Conservation (phyloP, 2,888 invertebrate species). For the Venusia cambrica region DNA sequence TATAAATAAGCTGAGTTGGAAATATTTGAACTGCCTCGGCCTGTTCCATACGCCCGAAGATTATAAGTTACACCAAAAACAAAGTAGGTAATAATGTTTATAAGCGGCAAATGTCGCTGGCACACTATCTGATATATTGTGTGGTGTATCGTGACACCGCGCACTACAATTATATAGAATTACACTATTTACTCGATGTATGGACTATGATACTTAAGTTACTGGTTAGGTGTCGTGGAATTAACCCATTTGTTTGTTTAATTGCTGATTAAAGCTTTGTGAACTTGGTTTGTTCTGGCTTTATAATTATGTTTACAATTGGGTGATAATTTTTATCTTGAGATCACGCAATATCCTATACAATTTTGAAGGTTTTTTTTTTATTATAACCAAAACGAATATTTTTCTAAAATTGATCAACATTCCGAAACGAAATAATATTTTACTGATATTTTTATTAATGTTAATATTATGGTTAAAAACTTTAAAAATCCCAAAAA, state of each 20-base stretch:
- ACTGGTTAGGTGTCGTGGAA: conserved; percentile 7
- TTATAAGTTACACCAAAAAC: conserved; percentile 23
- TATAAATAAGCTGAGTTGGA: too few species aligned
- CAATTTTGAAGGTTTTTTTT: too few species aligned
- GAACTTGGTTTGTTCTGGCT: conserved; percentile 5
- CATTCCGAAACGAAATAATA: too few species aligned
- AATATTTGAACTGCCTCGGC: too few species aligned
- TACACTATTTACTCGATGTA: conserved; percentile 17
- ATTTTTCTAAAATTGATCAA: too few species aligned
- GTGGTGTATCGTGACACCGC: conserved; percentile 12
- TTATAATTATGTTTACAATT: neutral
- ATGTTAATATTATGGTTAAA: too few species aligned
- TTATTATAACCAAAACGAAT: too few species aligned
- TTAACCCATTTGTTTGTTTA: conserved; percentile 22
- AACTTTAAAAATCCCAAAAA: too few species aligned
- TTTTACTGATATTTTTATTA: too few species aligned
- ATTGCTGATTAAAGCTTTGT: conserved; percentile 18
- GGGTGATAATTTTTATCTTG: too few species aligned
- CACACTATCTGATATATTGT: conserved; percentile 24
- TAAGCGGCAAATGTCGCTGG: conserved; percentile 23
- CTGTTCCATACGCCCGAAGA: neutral
- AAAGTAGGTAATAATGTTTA: conserved; percentile 31
- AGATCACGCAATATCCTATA: too few species aligned
- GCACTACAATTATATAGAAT: conserved; percentile 25
- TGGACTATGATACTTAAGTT: conserved; percentile 14